Evolutionary conservation across 2,888 invertebrate species (phyloP), one percentile per base, ranked within the genome.

Genomic region (Acrobasis repandana): DNA sequence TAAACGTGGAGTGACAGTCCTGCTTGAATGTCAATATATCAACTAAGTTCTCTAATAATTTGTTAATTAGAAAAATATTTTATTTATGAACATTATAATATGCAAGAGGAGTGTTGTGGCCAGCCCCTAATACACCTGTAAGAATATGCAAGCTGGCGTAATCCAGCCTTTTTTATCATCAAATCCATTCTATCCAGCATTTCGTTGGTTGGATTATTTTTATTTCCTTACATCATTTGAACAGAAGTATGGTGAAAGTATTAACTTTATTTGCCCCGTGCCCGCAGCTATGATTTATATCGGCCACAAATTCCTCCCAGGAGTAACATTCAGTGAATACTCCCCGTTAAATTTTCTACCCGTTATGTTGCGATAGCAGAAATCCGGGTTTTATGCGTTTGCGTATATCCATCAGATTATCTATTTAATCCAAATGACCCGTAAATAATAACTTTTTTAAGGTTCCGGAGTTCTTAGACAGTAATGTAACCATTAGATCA

Each of bases 281-380:
- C 49, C 20, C 15, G 2, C 16, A 18, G 50, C 36, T 34, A 58
- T 49, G 56, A 56, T 56, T 47, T 38, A 58, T 50, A 33, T 16
- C 11, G 48, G 47, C 34, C 49, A 36, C 49, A 36, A 58, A 49
- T 58, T 58, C 11, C 2, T 50, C 58, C 58, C 49, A 34, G 16
- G 49, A 34, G 49, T 38, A 49, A 58, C 50, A 49, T 58, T 58
- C 49, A 36, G 20, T 50, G n/a, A 49, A 58, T 50, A 10, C 16
- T 48, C 15, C 20, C 58, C 49, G 36, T 18, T 50, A 58, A 49
- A 33, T 49, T 49, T 0, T 20, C 49, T 15, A 34, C 14, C 9
- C 49, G 36, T 18, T 57, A 57, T 57, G 36, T 18, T 36, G 16
- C 15, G 49, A n/a, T 34, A n/a, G 33, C 15, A 58, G 28, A 46